Evolutionary conservation across 2,113 vertebrate genomes (phyloP), one percentile per base, ranked within the genome.

Genomic region (Oncorhynchus kisutch): DNA sequence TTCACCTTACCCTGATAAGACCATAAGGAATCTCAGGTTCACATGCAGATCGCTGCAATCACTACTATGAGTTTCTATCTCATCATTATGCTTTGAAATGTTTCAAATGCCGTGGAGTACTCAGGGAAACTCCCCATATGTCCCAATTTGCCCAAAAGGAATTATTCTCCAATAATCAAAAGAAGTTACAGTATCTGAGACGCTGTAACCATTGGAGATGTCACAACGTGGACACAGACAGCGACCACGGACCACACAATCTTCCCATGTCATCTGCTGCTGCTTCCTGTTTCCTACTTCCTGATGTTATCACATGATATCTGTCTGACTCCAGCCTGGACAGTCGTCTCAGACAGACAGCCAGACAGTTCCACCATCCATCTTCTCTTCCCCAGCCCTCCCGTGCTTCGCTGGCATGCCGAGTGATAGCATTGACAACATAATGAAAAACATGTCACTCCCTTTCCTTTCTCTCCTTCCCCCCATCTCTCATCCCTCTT

Each of bases 351-450:
- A 73, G 71, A 80, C 80, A 84, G 78, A 87, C 79, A 27, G 24
- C 9, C 39, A 45, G 39, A 45, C 39, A 45, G 9, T 45, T 45
- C 39, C 39, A 2, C 39, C 39, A 45, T 45, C 39, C 39, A 45
- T 45, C 8, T 57, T 67, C 34, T 7, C 39, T 45, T 45, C 51
- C 49, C 80, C 78, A 45, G 2, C 77, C 59, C 59, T 62, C 59
- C n/a, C 2, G 8, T 22, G 59, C 65, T 29, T 87, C 77, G 79
- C 77, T 80, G 29, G 73, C 74, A 72, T 48, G 69, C 62, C 72
- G 67, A 84, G 71, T 16, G 66, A 81, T 67, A 84, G 64, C 72
- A 65, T 16, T 84, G 81, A 74, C 75, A 75, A 51, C 25, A 73
- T 72, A 70, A 78, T 59, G 64, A 49, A 70, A 77, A 80, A 45